Percentiles rank a stretch among this genome's conserved stretches.
Evolutionary conservation across 2,888 invertebrate species (phyloP).

Genomic region (Catocala fraxini): DNA sequence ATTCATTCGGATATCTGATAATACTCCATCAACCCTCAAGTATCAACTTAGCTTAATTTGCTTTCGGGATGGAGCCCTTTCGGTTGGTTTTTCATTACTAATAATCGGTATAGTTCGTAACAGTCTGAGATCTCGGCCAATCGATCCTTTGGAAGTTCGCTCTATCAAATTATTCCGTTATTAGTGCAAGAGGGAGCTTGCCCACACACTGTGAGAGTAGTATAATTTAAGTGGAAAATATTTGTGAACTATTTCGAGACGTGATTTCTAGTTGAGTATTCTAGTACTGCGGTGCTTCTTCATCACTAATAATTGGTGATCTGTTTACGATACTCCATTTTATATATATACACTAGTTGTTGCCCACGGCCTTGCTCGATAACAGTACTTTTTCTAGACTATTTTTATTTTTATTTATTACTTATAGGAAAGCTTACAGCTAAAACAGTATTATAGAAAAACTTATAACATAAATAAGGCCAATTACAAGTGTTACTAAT

Average conservation of each 20-base stretch:
- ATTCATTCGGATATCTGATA: slow-evolving; percentile 12
- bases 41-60: slow-evolving; percentile 40
- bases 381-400: too few relatives aligned
- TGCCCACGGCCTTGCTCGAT: too few relatives aligned
- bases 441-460: too few relatives aligned
- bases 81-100: slow-evolving; percentile 56
- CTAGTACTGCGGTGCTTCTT: too few relatives aligned
- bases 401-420: too few relatives aligned
- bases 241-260: slow-evolving; percentile 25
- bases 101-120: slow-evolving; percentile 64
- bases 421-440: too few relatives aligned
- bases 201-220: slow-evolving; percentile 30
- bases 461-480: too few relatives aligned
- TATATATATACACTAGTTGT: too few relatives aligned
- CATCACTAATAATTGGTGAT: too few relatives aligned
- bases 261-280: too few relatives aligned
- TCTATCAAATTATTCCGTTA: slow-evolving; percentile 48
- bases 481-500: too few relatives aligned
- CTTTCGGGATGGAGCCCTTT: slow-evolving; percentile 39
- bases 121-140: slow-evolving; percentile 51
- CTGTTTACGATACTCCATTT: too few relatives aligned
- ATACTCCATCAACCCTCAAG: slow-evolving; percentile 30
- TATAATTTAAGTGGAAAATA: slow-evolving; percentile 19
- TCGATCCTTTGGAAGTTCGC: slow-evolving; percentile 45
- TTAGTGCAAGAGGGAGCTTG: slow-evolving; percentile 36